phyloP scores from a whole-genome alignment of 2,113 vertebrate species.

The Notiomystis cincta region DNA sequence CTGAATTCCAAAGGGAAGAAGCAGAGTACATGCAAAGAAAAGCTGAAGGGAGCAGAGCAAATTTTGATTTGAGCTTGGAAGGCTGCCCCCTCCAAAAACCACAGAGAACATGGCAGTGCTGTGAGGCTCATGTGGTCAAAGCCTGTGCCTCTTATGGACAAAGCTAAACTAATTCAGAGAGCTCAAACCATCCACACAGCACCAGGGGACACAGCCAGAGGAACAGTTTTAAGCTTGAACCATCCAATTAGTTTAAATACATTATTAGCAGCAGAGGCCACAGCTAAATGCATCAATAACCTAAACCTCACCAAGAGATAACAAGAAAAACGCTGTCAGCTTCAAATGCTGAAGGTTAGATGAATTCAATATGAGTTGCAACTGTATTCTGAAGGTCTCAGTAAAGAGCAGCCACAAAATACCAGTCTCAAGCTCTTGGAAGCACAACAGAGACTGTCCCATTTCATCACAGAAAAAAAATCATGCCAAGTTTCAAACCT shows the following conservation, averaged over 20 bases:
- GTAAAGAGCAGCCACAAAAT: neutral
- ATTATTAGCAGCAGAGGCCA: neutral
- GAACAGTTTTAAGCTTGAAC: neutral
- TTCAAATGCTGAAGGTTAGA: neutral
- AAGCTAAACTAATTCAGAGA: neutral
- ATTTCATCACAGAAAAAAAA: neutral
- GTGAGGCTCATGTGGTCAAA: neutral
- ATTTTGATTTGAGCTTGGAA: neutral
- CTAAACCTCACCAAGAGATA: neutral
- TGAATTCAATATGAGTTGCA: neutral
- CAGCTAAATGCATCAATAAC: neutral
- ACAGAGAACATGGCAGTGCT: neutral
- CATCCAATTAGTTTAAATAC: neutral
- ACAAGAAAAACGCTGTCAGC: neutral
- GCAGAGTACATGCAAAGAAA: neutral
- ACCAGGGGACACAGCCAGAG: neutral
- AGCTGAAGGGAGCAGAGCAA: neutral
- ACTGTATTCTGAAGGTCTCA: neutral
- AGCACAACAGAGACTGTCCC: neutral
- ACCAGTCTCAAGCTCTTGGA: neutral
- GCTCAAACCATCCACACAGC: neutral
- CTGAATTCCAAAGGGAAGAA: neutral
- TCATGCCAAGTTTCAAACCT: neutral
- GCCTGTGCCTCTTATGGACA: neutral
- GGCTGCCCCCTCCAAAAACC: neutral